Evolutionary conservation across 2,797 vertebrate genomes (phyloP).

Genomic region (Alauda arvensis): DNA sequence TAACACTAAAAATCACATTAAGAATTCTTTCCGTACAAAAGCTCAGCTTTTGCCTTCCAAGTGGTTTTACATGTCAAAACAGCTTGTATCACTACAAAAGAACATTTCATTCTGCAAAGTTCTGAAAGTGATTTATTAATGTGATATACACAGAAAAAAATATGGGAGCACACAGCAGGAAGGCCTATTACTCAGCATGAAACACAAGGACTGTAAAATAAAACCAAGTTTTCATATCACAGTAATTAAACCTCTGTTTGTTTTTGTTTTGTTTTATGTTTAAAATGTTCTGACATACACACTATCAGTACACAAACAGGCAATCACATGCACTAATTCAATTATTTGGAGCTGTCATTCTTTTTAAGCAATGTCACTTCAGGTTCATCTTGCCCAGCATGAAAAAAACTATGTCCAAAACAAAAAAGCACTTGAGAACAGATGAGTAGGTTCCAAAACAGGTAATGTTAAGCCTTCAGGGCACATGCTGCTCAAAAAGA

Average conservation of each 20-base stretch:
- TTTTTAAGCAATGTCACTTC: conserved; percentile 2
- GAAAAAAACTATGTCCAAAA: background rate
- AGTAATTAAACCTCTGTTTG: background rate
- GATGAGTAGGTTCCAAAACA: background rate
- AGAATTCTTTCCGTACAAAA: conserved; percentile 1
- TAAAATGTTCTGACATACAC: background rate
- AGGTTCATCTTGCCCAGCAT: background rate
- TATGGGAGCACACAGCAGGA: conserved; percentile 1
- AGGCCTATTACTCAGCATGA: background rate
- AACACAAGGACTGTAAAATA: background rate
- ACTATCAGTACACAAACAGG: background rate
- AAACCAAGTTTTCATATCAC: background rate
- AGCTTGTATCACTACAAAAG: background rate
- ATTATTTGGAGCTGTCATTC: background rate
- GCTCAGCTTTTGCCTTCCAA: background rate
- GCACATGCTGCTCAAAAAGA: background rate
- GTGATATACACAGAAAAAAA: conserved; percentile 10
- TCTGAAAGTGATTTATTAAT: conserved; percentile 21
- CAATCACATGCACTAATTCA: background rate
- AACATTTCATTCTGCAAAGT: background rate
- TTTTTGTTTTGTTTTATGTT: background rate
- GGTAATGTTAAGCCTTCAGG: background rate
- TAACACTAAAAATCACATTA: background rate
- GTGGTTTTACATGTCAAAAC: background rate
- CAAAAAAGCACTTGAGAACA: background rate